A percentile compares a stretch with the other conserved stretches of the same genome.
Evolutionary conservation across 2,113 vertebrate genomes (phyloP).

Genomic region (Pseudopodoces humilis): DNA sequence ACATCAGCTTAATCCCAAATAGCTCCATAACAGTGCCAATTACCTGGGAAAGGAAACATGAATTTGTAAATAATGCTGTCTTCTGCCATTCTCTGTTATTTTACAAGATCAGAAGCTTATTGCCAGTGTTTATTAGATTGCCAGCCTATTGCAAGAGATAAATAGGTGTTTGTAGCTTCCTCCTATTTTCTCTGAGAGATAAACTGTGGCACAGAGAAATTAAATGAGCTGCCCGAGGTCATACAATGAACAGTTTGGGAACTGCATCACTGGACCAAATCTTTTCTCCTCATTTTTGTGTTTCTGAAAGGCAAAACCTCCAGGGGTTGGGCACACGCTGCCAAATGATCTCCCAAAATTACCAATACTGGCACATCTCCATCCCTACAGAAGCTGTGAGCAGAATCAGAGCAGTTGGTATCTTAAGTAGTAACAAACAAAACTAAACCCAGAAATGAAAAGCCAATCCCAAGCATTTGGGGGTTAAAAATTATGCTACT

Average conservation of each 20-base stretch:
- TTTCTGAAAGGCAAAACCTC: neutral
- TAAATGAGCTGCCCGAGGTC: constrained; percentile 25
- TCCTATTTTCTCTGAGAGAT: neutral
- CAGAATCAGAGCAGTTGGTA: neutral
- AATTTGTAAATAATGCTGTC: neutral
- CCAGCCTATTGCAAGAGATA: neutral
- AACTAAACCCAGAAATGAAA: neutral
- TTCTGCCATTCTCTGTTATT: neutral
- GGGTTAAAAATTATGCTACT: neutral
- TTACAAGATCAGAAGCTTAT: neutral
- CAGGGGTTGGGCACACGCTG: neutral
- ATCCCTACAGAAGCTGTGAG: neutral
- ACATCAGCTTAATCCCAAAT: neutral
- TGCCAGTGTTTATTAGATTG: constrained; percentile 11
- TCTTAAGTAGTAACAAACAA: neutral
- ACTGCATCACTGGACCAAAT: neutral
- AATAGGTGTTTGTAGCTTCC: neutral
- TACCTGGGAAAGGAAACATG: neutral
- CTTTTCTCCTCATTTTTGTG: constrained; percentile 3
- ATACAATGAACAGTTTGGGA: neutral
- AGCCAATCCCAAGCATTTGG: neutral
- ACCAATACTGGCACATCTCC: neutral
- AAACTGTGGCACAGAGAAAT: constrained; percentile 40
- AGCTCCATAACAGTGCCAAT: neutral
- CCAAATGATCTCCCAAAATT: neutral